Evolutionary conservation across 2,113 vertebrate species (phyloP).

Genomic region (Cinclus mexicanus): DNA sequence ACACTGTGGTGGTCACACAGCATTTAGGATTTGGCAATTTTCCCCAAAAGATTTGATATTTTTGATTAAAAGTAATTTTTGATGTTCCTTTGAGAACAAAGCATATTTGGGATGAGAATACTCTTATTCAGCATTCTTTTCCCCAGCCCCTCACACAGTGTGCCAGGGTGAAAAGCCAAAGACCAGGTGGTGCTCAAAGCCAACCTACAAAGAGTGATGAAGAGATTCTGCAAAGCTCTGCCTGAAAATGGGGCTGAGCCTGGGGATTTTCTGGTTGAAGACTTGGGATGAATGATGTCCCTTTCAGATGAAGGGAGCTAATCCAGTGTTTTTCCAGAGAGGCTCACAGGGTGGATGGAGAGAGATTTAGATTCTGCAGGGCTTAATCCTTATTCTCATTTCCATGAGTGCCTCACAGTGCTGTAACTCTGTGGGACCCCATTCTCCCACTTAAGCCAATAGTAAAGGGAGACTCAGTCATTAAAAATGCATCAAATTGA

Average conservation of each 20-base stretch:
- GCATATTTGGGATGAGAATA: fast-evolving
- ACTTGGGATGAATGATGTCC: not conserved
- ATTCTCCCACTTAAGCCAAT: slow-evolving; percentile 4
- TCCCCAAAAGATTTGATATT: not conserved
- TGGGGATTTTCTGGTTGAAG: slow-evolving; percentile 20
- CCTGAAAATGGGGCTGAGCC: not conserved
- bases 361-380: slow-evolving; percentile 34
- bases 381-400: slow-evolving; percentile 42
- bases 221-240: not conserved
- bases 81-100: not conserved
- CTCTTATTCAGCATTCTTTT: not conserved
- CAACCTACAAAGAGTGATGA: not conserved
- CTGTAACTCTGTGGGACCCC: not conserved
- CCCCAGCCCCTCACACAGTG: too few species aligned
- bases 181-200: not conserved
- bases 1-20: not conserved
- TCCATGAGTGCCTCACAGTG: not conserved
- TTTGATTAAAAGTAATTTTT: not conserved
- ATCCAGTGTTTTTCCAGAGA: slow-evolving; percentile 24
- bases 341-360: not conserved
- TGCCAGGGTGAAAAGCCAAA: not conserved
- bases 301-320: slow-evolving; percentile 14
- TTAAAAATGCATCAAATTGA: not conserved
- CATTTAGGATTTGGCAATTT: not conserved
- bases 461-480: not conserved